Base-by-base conservation (phyloP, 2,113 vertebrate species). In the Dasyprocta punctata region DNA sequence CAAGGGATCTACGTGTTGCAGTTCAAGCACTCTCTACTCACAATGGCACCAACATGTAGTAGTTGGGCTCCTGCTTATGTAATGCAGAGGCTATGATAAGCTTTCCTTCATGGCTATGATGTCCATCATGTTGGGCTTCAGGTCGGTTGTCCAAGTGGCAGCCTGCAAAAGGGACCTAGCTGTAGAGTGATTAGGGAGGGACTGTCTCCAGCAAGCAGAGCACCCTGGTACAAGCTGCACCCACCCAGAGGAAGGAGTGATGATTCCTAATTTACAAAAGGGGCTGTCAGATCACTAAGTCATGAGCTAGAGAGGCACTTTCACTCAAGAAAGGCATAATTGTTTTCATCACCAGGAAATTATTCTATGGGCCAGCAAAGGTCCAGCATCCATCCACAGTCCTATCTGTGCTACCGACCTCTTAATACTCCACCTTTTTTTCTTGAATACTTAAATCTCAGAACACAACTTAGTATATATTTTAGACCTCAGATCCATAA, bases 311-410 rank as follows among this genome's bases (percentile, higher is more conserved):
- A 86, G 26, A 94, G 38, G 13, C 3, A 60, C 63, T 94, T 82
- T 65, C 22, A n/a, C 30, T 22, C 30, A 73, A 61, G 22, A 22
- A 84, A 54, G 11, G 20, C 78, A 41, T n/a, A 24, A 80, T 78
- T 65, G 16, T 33, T 89, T 78, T 92, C 26, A 60, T 92, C 73
- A 91, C n/a, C 61, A 75, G 87, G 73, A 92, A 92, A 75, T 58
- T 82, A 61, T 58, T 22, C 20, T 36, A 14, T 1, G 38, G 52
- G 26, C 44, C 20, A 90, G 10, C 12, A 85, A 80, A 94, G 41
- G 4, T 54, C 49, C 6, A 54, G 12, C 30, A 24, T 41, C 75
- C 80, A 89, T 16, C 36, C 61, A 75, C 1, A n/a, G 22, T 54
- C 13, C n/a, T 38, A 20, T 69, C 17, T 69, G 54, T 69, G 26